Base-by-base conservation (phyloP, 1,140 invertebrate genomes). In the Zophobas morio region DNA sequence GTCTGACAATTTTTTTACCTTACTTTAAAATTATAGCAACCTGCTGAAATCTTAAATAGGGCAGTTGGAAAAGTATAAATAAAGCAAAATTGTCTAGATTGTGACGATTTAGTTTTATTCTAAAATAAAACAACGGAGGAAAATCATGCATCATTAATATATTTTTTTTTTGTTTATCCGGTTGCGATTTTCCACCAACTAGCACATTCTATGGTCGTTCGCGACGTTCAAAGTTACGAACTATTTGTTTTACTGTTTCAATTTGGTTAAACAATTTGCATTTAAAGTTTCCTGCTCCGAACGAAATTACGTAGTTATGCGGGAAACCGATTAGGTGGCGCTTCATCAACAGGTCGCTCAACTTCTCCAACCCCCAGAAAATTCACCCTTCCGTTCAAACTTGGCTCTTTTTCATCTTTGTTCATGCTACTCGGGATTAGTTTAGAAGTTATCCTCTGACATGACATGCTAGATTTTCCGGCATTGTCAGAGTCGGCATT, bases 301-400 rank as follows among this genome's bases (percentile, higher is more conserved):
- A 66, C 36, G 39, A 66, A 66, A 42, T 66, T 66, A 36, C 6
- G 60, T 66, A 53, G 49, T 54, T 73, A 51, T 73, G 34, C 6
- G 56, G 35, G 33, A 54, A 37, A 56, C 37, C 71, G 49, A 54
- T 56, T 73, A 73, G 71, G 71, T 73, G 71, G 71, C 71, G 71
- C 54, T 53, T 73, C 51, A 54, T 73, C 49, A 66, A 66, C 60
- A 66, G 60, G 60, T 66, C 60, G 2, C 39, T 39, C 40, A 66
- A 66, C 60, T 66, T 66, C 42, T 66, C 60, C 33, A 37, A 39
- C 33, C 60, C 39, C 32, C 36, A 20, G n/a, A n/a, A 39, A 60
- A 60, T 60, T 60, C 56, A 5, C 53, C 20, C 35, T 54, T 60
- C 39, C 37, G 37, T 40, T 66, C 60, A 40, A 39, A 8, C 8